Evolutionary conservation across 2,888 invertebrate genomes (phyloP), one percentile per base, ranked within the genome.

Genomic region (Xylocampa areola): DNA sequence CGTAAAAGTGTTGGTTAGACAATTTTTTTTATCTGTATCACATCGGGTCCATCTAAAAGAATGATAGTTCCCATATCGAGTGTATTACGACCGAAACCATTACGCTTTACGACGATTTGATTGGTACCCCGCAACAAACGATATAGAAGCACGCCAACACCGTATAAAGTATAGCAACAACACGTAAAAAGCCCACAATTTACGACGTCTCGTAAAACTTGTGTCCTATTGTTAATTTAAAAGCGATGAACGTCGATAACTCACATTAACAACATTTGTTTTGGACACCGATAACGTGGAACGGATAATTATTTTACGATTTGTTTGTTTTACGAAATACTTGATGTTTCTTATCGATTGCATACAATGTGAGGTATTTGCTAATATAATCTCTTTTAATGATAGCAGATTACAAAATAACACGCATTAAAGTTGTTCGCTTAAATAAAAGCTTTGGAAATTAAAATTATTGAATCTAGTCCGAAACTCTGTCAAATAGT

Each of bases 61-160:
- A 86, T 80, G 80, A 81, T 76, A 84, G 87, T 93, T 92, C 92
- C 92, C 92, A 92, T 91, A 92, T 90, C 91, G 87, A 80, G 82
- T 81, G 80, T 86, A 90, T 90, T 89, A 88, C 88, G 83, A 86
- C 81, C 84, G 81, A 82, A 81, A 83, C 88, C 82, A 91, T 92
- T 88, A 91, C 83, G 79, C 79, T 92, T 92, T 91, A 91, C 87
- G 88, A 89, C 83, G 77, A 78, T 93, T 89, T 88, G 91, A 92
- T 92, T 91, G 88, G 87, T 80, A 82, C 85, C 84, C 80, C 90
- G 85, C 77, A 81, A 87, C 90, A 88, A 91, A 92, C 89, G 86
- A 88, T 85, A 87, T 79, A 80, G 82, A 82, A 86, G 85, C 91
- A 91, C 91, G 92, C 79, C 30, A 87, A 86, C 79, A 76, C 73